Evolutionary conservation across 2,113 vertebrate genomes (phyloP), one percentile per base, ranked within the genome.

Genomic region (Telmatochromis sp.): DNA sequence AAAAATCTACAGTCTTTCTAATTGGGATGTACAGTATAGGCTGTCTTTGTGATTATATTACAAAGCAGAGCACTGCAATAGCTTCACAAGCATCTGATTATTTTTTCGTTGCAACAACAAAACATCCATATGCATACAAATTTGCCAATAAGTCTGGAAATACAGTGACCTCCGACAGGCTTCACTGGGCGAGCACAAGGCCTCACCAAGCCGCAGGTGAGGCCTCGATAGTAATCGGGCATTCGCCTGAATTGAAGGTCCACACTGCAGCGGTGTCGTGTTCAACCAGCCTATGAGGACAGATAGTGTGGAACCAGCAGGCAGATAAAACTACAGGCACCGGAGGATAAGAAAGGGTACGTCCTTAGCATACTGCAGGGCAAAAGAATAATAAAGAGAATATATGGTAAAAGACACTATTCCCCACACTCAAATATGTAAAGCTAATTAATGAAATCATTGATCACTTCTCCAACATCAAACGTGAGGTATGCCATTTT

Each of bases 391-490:
- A 86, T 58, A 83, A 65, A 68, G 35, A 45, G 60, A 88, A 89
- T 85, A 89, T 85, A 78, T 31, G 15, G 17, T 54, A 47, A 86
- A 89, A 81, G 58, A 54, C 70, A 82, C 78, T 35, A 58, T 78
- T 89, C 88, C 86, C 83, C 40, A 19, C 33, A 84, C 87, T 84
- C 82, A 73, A 75, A 93, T 81, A 86, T 80, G 68, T 83, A 88
- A 89, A 85, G 90, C 93, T 89, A 94, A 96, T 96, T 93, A 95
- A 95, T 93, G 83, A 91, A 94, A 92, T 73, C 94, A 95, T 94
- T 94, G 94, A 95, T 94, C 95, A 95, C 87, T 80, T 85, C 85
- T 89, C 92, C 87, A 85, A 85, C 88, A 88, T 87, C 91, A 68
- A 93, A 87, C 86, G 84, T 73, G 45, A 90, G 86, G 57, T 51